Evolutionary conservation across 2,888 invertebrate species (phyloP).

Genomic region (Abscondita cerata): DNA sequence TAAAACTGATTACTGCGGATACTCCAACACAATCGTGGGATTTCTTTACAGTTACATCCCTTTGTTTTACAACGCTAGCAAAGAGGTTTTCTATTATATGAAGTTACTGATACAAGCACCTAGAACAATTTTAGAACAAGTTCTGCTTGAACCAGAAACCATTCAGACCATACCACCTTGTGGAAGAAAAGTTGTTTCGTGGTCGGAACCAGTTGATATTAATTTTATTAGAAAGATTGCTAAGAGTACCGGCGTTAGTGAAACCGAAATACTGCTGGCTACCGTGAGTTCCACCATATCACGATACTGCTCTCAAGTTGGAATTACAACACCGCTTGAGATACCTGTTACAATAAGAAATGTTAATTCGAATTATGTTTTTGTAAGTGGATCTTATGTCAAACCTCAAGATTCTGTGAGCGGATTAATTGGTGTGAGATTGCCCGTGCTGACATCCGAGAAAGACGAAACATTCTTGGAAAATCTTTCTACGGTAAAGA

Average conservation of each 20-base stretch:
- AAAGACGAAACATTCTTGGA: conserved; percentile 48
- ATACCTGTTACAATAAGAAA: conserved; percentile 69
- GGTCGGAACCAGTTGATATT: conserved; percentile 71
- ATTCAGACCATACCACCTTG: conserved; percentile 71
- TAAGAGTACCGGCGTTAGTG: conserved; percentile 65
- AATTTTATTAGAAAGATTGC: conserved; percentile 66
- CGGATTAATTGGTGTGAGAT: conserved; percentile 71
- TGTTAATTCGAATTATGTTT: conserved; percentile 62
- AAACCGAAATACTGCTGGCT: conserved; percentile 69
- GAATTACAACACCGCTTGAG: conserved; percentile 61
- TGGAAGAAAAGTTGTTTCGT: conserved; percentile 75
- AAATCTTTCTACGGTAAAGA: conserved; percentile 55
- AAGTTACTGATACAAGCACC: conserved; percentile 61
- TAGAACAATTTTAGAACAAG: conserved; percentile 64
- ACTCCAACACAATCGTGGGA: conserved; percentile 54
- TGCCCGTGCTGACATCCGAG: conserved; percentile 63
- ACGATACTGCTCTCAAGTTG: conserved; percentile 66
- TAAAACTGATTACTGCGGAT: conserved; percentile 51
- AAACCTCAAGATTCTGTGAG: conserved; percentile 57
- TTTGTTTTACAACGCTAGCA: conserved; percentile 55
- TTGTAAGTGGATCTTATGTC: conserved; percentile 61
- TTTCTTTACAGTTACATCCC: conserved; percentile 59
- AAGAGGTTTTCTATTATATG: conserved; percentile 58
- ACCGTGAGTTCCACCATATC: conserved; percentile 70
- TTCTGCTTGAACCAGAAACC: conserved; percentile 64